These are phyloP conservation scores for Theropithecus gelada DNA, from an alignment of 2,113 vertebrate genomes.

Conservation along the genomic window DNA sequence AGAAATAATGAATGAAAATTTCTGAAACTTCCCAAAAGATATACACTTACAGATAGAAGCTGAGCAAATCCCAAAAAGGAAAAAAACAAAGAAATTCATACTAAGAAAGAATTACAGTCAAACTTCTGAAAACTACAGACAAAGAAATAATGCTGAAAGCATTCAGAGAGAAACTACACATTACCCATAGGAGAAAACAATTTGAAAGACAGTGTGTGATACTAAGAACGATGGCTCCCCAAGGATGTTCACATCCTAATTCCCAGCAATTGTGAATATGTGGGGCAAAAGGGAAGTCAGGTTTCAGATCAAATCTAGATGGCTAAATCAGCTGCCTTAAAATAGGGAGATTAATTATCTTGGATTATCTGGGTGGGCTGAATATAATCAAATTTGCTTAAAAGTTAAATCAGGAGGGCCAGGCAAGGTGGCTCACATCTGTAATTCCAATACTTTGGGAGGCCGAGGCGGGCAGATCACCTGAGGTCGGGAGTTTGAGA, in stretches of 20 bases:
- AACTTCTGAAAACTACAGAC: neutral
- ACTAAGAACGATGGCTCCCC: neutral
- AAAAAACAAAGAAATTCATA: neutral
- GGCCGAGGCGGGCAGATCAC: too few species aligned
- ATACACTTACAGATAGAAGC: neutral
- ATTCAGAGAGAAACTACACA: neutral
- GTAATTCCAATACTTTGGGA: too few species aligned
- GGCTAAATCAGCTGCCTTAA: neutral
- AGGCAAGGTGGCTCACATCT: too few species aligned
- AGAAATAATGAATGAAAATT: neutral
- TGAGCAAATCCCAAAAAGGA: neutral
- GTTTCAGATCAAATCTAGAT: neutral
- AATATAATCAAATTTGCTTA: neutral
- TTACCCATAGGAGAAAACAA: neutral
- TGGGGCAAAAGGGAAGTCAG: neutral
- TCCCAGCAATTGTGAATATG: neutral
- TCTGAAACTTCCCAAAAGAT: neutral
- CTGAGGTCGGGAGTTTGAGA: too few species aligned
- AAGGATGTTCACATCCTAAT: neutral
- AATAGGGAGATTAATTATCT: neutral
- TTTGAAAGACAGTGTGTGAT: neutral
- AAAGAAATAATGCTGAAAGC: neutral
- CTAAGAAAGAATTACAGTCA: neutral
- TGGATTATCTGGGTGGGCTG: neutral
- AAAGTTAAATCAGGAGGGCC: too few species aligned